These are phyloP conservation scores for Cichlasoma orientale DNA, from an alignment of 2,797 vertebrate genomes.

Conservation along the genomic window DNA sequence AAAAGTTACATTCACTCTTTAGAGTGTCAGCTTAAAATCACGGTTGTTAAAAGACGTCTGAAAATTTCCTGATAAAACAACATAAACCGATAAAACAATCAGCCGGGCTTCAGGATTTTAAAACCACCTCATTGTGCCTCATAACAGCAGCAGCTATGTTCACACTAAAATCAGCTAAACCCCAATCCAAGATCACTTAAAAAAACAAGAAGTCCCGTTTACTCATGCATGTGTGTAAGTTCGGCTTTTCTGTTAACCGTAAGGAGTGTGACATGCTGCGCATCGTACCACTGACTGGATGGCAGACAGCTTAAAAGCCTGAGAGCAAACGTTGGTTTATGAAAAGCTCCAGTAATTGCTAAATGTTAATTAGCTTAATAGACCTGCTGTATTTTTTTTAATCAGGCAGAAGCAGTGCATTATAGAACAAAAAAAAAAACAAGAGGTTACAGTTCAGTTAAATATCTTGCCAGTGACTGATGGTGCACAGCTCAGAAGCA, in stretches of 20 bases:
- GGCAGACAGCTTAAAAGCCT: constrained; percentile 15
- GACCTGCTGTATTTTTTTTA: constrained; percentile 24
- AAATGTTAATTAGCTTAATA: constrained; percentile 21
- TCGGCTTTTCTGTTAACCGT: not conserved
- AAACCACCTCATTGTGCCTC: constrained; percentile 17
- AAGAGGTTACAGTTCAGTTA: constrained; percentile 32
- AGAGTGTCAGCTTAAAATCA: constrained; percentile 18
- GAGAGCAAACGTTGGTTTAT: constrained; percentile 16
- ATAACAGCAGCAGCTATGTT: constrained; percentile 18
- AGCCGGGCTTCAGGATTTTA: not conserved
- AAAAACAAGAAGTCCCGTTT: not conserved
- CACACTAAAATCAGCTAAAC: constrained; percentile 22
- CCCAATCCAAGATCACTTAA: not conserved
- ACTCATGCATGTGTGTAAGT: constrained; percentile 55
- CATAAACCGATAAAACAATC: not conserved
- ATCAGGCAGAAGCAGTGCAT: constrained; percentile 52
- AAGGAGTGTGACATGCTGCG: constrained; percentile 7
- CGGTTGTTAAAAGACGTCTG: constrained; percentile 25
- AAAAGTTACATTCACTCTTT: constrained; percentile 53
- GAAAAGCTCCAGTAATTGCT: constrained; percentile 32
- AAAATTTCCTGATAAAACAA: constrained; percentile 16
- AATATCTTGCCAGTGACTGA: constrained; percentile 41
- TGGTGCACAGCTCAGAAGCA: constrained; percentile 5
- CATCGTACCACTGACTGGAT: constrained; percentile 7
- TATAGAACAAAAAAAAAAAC: not conserved